These are phyloP conservation scores for Ceraclea dissimilis DNA, from an alignment of 2,888 invertebrate genomes.

Conservation along the genomic window DNA sequence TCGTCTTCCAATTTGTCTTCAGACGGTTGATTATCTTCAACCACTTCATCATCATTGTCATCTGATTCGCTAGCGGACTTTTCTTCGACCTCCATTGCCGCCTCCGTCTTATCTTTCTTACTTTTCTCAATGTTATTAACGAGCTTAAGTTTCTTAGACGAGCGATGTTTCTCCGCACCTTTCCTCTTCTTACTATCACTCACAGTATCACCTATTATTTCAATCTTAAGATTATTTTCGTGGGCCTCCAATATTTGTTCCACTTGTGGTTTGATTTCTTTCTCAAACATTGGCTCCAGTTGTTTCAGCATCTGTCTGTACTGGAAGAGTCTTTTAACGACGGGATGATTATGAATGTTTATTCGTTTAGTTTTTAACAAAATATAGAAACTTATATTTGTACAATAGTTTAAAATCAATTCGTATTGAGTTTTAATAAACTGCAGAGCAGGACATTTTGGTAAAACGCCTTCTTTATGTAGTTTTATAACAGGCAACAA, in stretches of 20 bases:
- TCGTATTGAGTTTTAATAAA: conserved; percentile 66
- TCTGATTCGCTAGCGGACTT: conserved; percentile 32
- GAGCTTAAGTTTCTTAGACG: conserved; percentile 37
- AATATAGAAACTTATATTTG: conserved; percentile 80
- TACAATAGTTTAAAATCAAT: conserved; percentile 71
- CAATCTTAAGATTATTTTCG: conserved; percentile 38
- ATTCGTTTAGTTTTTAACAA: conserved; percentile 70
- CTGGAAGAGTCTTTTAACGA: conserved; percentile 75
- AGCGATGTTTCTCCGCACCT: conserved; percentile 16
- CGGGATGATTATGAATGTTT: conserved; percentile 77
- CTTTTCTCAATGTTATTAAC: conserved; percentile 27
- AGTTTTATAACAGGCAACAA: conserved; percentile 62
- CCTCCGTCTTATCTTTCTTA: conserved; percentile 31
- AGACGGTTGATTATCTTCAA: conserved; percentile 28
- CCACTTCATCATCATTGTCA: conserved; percentile 34
- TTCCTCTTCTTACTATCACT: conserved; percentile 24
- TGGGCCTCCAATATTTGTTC: conserved; percentile 53
- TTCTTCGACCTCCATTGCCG: conserved; percentile 26
- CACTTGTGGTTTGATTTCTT: conserved; percentile 61
- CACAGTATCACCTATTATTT: conserved; percentile 32
- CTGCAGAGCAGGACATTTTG: conserved; percentile 57
- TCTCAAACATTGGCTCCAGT: conserved; percentile 61
- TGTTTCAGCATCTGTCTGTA: conserved; percentile 69
- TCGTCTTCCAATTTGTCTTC: conserved; percentile 33
- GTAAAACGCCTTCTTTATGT: conserved; percentile 52